phyloP scores from a whole-genome alignment of 2,888 invertebrate genomes.

The Andrena hattorfiana region DNA sequence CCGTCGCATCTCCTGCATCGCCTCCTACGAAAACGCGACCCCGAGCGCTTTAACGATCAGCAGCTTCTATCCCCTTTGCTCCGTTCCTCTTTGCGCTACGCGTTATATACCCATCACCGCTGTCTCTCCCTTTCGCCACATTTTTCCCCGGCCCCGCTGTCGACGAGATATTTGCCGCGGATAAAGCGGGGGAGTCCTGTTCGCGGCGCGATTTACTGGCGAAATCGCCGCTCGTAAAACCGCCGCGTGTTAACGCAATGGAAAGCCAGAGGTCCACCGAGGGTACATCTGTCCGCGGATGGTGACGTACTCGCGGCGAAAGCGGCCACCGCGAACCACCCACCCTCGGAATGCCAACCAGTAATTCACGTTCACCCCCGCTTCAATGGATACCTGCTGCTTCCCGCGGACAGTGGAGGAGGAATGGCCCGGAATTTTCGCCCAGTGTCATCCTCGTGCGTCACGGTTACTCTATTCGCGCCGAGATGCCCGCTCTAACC shows the following conservation, averaged over 20 bases:
- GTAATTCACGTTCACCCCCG: conserved; percentile 78
- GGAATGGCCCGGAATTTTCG: conserved; percentile 7
- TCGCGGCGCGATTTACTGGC: conserved; percentile 44
- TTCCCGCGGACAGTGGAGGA: conserved; percentile 14
- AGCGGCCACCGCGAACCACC: conserved; percentile 43
- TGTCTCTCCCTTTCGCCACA: not conserved
- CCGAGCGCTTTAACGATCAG: conserved; percentile 47
- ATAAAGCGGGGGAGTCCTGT: conserved; percentile 26
- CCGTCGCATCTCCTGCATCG: conserved; percentile 4
- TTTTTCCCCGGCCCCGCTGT: not conserved
- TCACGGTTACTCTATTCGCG: not conserved
- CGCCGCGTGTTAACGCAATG: conserved; percentile 47
- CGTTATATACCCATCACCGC: conserved; percentile 28
- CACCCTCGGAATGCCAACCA: conserved; percentile 74
- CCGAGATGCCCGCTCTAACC: not conserved
- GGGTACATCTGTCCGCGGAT: conserved; percentile 48
- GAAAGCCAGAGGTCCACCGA: conserved; percentile 8
- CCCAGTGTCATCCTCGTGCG: not conserved
- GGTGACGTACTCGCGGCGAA: conserved; percentile 56
- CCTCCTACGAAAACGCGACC: conserved; percentile 14
- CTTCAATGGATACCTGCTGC: conserved; percentile 40
- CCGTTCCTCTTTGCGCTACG: conserved; percentile 21
- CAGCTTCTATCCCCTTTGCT: conserved; percentile 34
- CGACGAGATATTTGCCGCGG: conserved; percentile 14
- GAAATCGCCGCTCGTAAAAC: conserved; percentile 50